Evolutionary conservation across 1,140 invertebrate genomes (phyloP).

Genomic region (Ceratitis capitata): DNA sequence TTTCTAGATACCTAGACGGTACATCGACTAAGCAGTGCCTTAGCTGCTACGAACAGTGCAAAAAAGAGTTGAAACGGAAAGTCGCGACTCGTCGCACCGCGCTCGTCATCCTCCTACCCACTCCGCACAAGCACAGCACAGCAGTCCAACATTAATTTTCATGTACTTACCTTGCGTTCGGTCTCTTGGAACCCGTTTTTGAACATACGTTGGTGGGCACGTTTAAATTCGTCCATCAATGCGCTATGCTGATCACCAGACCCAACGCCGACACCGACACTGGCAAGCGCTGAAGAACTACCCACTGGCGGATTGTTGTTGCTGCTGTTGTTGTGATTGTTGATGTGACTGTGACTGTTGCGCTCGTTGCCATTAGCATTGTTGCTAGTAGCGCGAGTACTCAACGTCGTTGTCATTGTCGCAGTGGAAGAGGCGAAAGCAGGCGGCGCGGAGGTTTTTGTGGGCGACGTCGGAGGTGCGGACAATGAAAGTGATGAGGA

Average conservation of each 20-base stretch:
- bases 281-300: constrained; percentile 43
- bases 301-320: constrained; percentile 8
- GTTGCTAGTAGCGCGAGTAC: constrained; percentile 46
- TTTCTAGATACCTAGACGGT: background rate
- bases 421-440: background rate
- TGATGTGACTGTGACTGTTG: constrained; percentile 42
- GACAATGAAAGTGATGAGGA: constrained; percentile 29
- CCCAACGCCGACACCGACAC: constrained; percentile 52
- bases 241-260: constrained; percentile 73
- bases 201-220: constrained; percentile 86
- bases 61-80: background rate
- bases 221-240: constrained; percentile 88
- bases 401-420: constrained; percentile 39
- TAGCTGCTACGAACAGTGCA: background rate
- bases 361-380: constrained; percentile 51
- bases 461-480: constrained; percentile 9
- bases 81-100: background rate
- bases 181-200: constrained; percentile 67
- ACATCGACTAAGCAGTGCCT: background rate
- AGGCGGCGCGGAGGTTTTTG: constrained; percentile 42
- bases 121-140: too few relatives aligned
- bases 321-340: constrained; percentile 42
- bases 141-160: too few relatives aligned
- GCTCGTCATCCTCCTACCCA: too few relatives aligned
- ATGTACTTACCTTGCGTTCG: constrained; percentile 59